phyloP scores from a whole-genome alignment of 2,113 vertebrate genomes.

The Scolopax mira region DNA sequence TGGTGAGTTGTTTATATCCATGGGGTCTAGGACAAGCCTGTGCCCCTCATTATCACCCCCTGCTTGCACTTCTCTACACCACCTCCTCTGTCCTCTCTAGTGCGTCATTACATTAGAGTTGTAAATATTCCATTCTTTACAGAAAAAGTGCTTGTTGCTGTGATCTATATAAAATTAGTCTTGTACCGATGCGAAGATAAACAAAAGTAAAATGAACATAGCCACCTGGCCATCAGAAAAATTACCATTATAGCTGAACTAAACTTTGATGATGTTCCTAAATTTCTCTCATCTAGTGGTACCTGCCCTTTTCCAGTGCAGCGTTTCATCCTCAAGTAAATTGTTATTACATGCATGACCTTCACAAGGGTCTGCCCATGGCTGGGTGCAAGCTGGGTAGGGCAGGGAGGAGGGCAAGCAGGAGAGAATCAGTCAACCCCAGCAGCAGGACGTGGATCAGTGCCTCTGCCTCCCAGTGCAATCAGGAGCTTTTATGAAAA shows the following conservation, averaged over 20 bases:
- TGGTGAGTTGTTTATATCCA: background rate
- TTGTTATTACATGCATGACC: background rate
- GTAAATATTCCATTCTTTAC: background rate
- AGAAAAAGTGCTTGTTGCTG: background rate
- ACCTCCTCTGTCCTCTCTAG: background rate
- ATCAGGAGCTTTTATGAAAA: background rate
- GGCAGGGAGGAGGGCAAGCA: background rate
- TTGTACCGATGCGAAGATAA: background rate
- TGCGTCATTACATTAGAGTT: background rate
- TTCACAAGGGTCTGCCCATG: background rate
- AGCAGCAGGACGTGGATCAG: background rate
- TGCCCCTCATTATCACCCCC: background rate
- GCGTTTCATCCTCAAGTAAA: background rate
- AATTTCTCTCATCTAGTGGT: background rate
- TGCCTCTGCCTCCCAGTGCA: background rate
- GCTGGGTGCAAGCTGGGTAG: background rate
- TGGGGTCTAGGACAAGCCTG: background rate
- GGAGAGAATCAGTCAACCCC: background rate
- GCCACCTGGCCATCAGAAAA: background rate
- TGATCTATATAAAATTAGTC: background rate
- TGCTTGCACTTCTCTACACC: accelerated
- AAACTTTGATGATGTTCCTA: background rate
- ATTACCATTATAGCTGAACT: background rate
- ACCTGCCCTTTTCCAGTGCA: background rate
- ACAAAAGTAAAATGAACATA: background rate